Base-by-base conservation (phyloP, 2,888 invertebrate genomes). In the Drosophila trichaetosa region DNA sequence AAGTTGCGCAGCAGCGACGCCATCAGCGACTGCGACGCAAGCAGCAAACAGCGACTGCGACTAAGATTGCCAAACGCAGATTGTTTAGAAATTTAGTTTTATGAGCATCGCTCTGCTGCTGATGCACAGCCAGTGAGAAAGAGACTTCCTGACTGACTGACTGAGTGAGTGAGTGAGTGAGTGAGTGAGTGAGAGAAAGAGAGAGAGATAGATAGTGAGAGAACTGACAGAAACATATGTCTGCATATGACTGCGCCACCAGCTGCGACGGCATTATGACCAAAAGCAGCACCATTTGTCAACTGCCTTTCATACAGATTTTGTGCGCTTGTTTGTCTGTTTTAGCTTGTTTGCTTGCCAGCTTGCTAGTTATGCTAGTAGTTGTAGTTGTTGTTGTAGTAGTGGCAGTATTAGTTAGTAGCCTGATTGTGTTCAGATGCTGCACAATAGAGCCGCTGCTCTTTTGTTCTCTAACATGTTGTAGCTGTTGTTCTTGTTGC, bases 1-100 rank as follows among this genome's bases (percentile, higher is more conserved):
- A 88, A 86, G 87, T 86, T 86, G 78, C 88, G 86, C 83, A 83
- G 86, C 83, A 86, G 83, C 73, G 64, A 69, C 76, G 76, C 27
- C 54, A 60, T 58, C 72, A 33, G 52, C 51, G 49, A 4, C 51
- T 31, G 49, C 18, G 27, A 34, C 53, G 52, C 40, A 24, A 46
- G 21, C 46, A 38, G 31, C 53, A 21, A 54, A 16, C 62, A 11
- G 27, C 51, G 29, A 52, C 63, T 33, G 56, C 38, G 56, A 56
- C 81, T 64, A 82, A 86, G 85, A 86, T 86, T 88, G 85, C 85
- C 85, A 86, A 87, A 83, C 89, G 85, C 89, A 86, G 85, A 86
- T 88, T 86, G 85, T 86, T 86, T 86, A 88, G 87, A 86, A 88
- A 86, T 86, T 83, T 88, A 83, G 85, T 83, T 88, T 83, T 86